Evolutionary conservation across 2,113 vertebrate species (phyloP), one percentile per base, ranked within the genome.

Genomic region (Xenopus laevis): DNA sequence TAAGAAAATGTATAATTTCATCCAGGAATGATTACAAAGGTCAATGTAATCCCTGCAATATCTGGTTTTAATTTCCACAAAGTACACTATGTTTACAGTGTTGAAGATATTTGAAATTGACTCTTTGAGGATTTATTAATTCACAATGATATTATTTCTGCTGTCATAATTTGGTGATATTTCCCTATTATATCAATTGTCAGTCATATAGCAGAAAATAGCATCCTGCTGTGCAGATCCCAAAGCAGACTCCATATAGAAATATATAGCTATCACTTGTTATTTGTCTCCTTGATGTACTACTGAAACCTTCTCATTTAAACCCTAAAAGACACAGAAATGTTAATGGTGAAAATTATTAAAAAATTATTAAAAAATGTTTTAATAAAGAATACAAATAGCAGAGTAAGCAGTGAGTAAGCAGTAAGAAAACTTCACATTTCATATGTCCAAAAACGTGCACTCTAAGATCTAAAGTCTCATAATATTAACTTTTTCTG

Each of bases 261-360:
- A 92, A 91, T 95, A 62, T 95, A 92, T 91, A 94, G 90, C 91
- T 27, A 27, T 27, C 23, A 27, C 23, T 27, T 27, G 23, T 27
- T 90, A 94, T 94, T 6, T 40, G 95, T 95, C 93, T 91, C 91
- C 93, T 94, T 94, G 93, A 96, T 94, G 95, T 94, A 94, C 92
- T 94, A 94, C 92, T 90, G 89, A 86, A 92, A 92, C 92, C 93
- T 91, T 94, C 94, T 95, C 94, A 96, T 98, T 96, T 96, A 93
- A 93, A 92, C 93, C 93, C 94, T 92, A 95, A 94, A 92, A 89
- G 92, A 93, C 90, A 90, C 88, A 78, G 86, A 93, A 91, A 85
- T 91, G 85, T 94, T 95, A 95, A 95, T 94, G 91, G 91, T 87
- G 89, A 89, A 91, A n/a, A n/a, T n/a, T n/a, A 90, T 88, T 92